These are phyloP conservation scores for Listrodromus nycthemerus DNA, from an alignment of 2,888 invertebrate genomes.

Conservation along the genomic window DNA sequence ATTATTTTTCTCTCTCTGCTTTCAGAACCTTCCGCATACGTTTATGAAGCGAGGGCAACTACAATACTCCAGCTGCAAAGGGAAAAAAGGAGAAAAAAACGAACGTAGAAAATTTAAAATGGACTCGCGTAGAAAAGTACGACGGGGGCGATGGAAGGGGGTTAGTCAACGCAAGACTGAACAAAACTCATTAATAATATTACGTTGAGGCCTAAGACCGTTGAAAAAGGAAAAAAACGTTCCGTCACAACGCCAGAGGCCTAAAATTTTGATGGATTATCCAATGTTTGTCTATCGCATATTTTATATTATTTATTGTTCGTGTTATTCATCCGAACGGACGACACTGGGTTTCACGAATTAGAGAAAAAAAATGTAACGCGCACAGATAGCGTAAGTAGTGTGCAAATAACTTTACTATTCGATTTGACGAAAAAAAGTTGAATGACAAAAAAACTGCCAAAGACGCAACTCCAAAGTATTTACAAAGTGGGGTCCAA, in stretches of 20 bases:
- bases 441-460: conserved; percentile 24
- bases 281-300: conserved; percentile 15
- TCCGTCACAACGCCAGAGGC: conserved; percentile 7
- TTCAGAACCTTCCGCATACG: conserved; percentile 81
- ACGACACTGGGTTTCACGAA: conserved; percentile 30
- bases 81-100: conserved; percentile 28
- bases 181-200: conserved; percentile 57
- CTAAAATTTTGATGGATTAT: conserved; percentile 20
- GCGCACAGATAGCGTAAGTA: background rate
- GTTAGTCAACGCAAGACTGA: conserved; percentile 73
- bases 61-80: background rate
- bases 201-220: conserved; percentile 23
- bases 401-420: background rate
- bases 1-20: conserved; percentile 50
- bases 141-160: background rate
- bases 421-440: background rate
- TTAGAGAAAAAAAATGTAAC: conserved; percentile 3
- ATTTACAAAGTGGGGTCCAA: conserved; percentile 17
- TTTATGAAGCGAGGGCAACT: conserved; percentile 72
- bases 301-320: conserved; percentile 42
- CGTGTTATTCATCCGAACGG: conserved; percentile 29
- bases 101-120: conserved; percentile 16
- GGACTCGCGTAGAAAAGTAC: conserved; percentile 20
- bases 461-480: conserved; percentile 31
- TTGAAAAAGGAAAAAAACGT: background rate